phyloP scores from a whole-genome alignment of 2,113 vertebrate genomes.

The Cardinalis cardinalis region DNA sequence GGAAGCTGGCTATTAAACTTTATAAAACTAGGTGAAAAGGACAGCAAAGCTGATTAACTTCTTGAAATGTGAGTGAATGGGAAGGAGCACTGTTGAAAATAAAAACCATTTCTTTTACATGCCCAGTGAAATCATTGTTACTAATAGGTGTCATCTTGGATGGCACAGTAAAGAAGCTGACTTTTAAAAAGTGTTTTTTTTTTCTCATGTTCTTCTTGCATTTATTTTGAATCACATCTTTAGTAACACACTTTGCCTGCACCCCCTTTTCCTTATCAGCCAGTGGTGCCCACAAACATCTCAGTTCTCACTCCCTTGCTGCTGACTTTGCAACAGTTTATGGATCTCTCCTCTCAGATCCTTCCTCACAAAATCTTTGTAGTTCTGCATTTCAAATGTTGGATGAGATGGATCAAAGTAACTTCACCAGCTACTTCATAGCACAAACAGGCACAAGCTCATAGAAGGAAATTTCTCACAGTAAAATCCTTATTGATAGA shows the following conservation, averaged over 20 bases:
- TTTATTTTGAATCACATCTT: neutral
- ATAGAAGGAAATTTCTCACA: neutral
- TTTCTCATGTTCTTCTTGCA: accelerated
- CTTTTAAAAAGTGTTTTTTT: neutral
- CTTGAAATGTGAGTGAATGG: neutral
- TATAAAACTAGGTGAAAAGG: neutral
- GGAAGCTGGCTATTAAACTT: neutral
- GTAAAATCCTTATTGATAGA: neutral
- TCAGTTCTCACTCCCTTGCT: neutral
- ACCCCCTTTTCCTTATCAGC: neutral
- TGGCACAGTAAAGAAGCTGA: neutral
- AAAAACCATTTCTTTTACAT: neutral
- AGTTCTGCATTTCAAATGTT: neutral
- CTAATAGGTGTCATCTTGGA: neutral
- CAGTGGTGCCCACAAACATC: neutral
- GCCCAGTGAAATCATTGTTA: neutral
- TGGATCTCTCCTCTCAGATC: neutral
- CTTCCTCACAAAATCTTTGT: neutral
- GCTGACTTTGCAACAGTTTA: neutral
- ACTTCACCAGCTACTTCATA: neutral
- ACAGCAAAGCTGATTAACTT: neutral
- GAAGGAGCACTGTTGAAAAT: neutral
- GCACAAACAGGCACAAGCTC: neutral
- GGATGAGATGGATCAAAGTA: neutral
- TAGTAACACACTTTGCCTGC: neutral